Evolutionary conservation across 2,113 vertebrate species (phyloP).

Genomic region (Perca flavescens): DNA sequence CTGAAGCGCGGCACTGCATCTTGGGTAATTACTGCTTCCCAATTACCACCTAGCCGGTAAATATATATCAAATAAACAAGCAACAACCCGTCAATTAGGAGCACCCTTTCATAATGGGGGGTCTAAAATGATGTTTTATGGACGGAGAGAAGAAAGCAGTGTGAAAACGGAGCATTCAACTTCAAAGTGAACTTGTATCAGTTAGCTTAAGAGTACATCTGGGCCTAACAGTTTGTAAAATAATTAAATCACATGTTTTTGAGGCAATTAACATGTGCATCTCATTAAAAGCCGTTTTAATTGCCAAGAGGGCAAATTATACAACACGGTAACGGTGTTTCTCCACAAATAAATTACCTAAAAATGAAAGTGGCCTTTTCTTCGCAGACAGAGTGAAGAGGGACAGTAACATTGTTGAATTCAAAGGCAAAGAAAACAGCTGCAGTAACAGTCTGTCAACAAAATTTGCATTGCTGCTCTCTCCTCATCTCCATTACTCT

Average conservation of each 20-base stretch:
- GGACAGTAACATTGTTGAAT: slow-evolving; percentile 67
- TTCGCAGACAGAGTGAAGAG: slow-evolving; percentile 40
- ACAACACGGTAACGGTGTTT: slow-evolving; percentile 21
- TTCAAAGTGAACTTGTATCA: slow-evolving; percentile 77
- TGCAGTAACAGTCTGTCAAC: slow-evolving; percentile 81
- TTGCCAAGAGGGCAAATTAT: slow-evolving; percentile 52
- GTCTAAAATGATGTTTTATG: slow-evolving; percentile 73
- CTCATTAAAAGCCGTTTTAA: slow-evolving; percentile 77
- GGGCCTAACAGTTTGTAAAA: slow-evolving; percentile 64
- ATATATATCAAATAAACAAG: slow-evolving; percentile 87
- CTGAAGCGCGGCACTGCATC: slow-evolving; percentile 65
- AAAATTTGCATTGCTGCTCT: slow-evolving; percentile 80
- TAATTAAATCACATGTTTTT: slow-evolving; percentile 69
- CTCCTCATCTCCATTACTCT: slow-evolving; percentile 62
- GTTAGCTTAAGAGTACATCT: slow-evolving; percentile 53
- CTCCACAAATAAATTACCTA: slow-evolving; percentile 26
- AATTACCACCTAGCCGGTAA: slow-evolving; percentile 82
- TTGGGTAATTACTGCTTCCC: slow-evolving; percentile 83
- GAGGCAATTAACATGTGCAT: slow-evolving; percentile 62
- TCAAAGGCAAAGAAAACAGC: slow-evolving; percentile 71
- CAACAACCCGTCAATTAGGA: slow-evolving; percentile 85
- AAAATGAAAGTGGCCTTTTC: slow-evolving; percentile 54
- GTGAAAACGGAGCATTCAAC: slow-evolving; percentile 48
- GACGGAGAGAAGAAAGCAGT: slow-evolving; percentile 46
- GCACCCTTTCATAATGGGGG: slow-evolving; percentile 73